These are phyloP conservation scores for Drosophila nr. medialis DNA, from an alignment of 2,888 invertebrate species.

Conservation along the genomic window DNA sequence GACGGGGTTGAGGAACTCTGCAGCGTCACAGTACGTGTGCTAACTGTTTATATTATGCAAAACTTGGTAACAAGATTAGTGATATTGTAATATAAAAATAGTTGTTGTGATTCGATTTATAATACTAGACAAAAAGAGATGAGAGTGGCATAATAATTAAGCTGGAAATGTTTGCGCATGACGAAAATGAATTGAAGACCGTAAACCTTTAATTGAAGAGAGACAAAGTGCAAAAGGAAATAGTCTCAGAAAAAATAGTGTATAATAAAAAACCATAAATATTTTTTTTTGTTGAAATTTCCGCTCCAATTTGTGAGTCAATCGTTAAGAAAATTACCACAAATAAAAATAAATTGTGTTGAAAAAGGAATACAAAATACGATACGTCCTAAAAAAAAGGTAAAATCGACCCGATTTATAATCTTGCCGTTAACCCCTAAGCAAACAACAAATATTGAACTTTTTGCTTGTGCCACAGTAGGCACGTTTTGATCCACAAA, in stretches of 20 bases:
- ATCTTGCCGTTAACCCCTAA: slow-evolving; percentile 27
- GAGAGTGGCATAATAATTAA: not conserved
- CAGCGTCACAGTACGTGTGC: no score
- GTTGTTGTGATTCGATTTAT: not conserved
- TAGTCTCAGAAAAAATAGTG: not conserved
- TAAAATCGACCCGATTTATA: slow-evolving; percentile 19
- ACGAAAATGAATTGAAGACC: not conserved
- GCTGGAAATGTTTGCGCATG: no score
- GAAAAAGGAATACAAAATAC: slow-evolving; percentile 12
- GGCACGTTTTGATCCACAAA: slow-evolving; percentile 53
- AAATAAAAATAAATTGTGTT: slow-evolving; percentile 23
- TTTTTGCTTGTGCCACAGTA: slow-evolving; percentile 15
- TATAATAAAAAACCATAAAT: not conserved
- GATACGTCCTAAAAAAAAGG: slow-evolving; percentile 11
- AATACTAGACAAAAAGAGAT: not conserved
- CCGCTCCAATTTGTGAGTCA: slow-evolving; percentile 17
- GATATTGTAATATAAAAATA: not conserved
- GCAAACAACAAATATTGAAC: slow-evolving; percentile 33
- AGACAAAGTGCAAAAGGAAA: not conserved
- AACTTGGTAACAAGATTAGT: not conserved
- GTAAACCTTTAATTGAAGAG: not conserved
- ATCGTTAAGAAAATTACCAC: slow-evolving; percentile 9
- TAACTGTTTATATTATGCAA: not conserved
- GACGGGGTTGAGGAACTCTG: slow-evolving; percentile 10
- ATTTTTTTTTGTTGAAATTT: slow-evolving; percentile 18